Evolutionary conservation across 2,797 vertebrate species (phyloP).

Genomic region (Iguana delicatissima): DNA sequence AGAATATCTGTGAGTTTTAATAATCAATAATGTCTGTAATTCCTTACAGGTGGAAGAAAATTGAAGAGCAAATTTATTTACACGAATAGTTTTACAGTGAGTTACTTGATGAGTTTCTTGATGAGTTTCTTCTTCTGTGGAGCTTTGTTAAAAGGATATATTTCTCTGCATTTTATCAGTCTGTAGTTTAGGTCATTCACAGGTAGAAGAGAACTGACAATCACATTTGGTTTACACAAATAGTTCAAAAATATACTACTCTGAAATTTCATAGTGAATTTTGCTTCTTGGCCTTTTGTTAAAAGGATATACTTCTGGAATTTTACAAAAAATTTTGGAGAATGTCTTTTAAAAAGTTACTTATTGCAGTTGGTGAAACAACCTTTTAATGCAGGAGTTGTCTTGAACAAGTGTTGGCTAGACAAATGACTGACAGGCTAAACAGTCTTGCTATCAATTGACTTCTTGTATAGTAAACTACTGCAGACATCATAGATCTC

Average conservation of each 20-base stretch:
- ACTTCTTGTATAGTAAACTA: constrained; percentile 66
- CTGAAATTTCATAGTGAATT: no score
- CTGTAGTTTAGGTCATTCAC: no score
- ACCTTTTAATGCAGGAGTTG: constrained; percentile 64
- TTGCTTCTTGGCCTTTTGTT: no score
- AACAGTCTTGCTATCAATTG: constrained; percentile 76
- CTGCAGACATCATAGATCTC: constrained; percentile 59
- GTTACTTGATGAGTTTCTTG: constrained; percentile 41
- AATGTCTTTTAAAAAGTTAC: constrained; percentile 69
- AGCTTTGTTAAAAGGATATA: constrained; percentile 62
- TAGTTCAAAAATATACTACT: no score
- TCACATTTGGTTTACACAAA: no score
- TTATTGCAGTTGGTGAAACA: constrained; percentile 65
- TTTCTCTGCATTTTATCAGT: constrained; percentile 43
- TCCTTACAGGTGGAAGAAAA: constrained; percentile 15
- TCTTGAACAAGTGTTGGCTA: constrained; percentile 75
- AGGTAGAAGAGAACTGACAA: no score
- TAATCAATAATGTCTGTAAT: background rate
- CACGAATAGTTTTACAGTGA: constrained; percentile 14
- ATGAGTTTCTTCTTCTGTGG: constrained; percentile 64
- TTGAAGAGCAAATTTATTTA: constrained; percentile 33
- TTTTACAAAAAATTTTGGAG: constrained; percentile 69
- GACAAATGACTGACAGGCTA: constrained; percentile 80
- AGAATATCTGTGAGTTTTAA: constrained; percentile 8
- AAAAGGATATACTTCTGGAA: constrained; percentile 54